Evolutionary conservation across 1,140 invertebrate species (phyloP), one percentile per base, ranked within the genome.

Genomic region (Lamellibrachia luymesi): DNA sequence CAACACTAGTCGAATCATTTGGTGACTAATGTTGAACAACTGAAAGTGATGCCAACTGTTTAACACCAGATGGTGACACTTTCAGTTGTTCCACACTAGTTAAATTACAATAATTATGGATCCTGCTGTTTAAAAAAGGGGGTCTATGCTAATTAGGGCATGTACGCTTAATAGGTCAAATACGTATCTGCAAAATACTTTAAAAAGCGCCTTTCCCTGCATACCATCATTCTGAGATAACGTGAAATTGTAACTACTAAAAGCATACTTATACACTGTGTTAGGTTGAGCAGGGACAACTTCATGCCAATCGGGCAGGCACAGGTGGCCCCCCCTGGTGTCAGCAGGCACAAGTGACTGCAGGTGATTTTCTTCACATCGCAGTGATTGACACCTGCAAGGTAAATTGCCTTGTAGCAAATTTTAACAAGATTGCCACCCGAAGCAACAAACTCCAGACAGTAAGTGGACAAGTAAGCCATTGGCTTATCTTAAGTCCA

Each of bases 311-410:
- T 98, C 94, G 99, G 99, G 96, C 99, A 99, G 27, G 97, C 97
- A 95, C 99, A 99, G 7, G 95, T 95, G 94, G 92, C 90, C 92
- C 98, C 97, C 94, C 98, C 98, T 64, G 98, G 98, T 0, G 98
- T 97, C 49, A 99, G 98, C 0, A 99, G 96, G 96, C 99, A 99
- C 0, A 99, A 97, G 97, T 99, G 99, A 0, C 98, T 99, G 95
- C 99, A 99, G 1, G 98, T 98, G n/a, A 99, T 99, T 95, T 99
- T 99, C 95, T 99, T 98, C 0, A 96, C 97, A 0, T 97, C 98
- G 95, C 99, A 99, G 0, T 99, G 99, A 97, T 99, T 99, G 0
- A 97, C 96, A 95, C 98, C 92, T 93, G 51, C 17, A 64, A 92
- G 50, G 52, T 0, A 92, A 92, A 80, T 80, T 80, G 64, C 64